These are phyloP conservation scores for Hexactinellida sp. DNA, from an alignment of 37 sponge, comb jelly and placozoan species.

Conservation along the genomic window DNA sequence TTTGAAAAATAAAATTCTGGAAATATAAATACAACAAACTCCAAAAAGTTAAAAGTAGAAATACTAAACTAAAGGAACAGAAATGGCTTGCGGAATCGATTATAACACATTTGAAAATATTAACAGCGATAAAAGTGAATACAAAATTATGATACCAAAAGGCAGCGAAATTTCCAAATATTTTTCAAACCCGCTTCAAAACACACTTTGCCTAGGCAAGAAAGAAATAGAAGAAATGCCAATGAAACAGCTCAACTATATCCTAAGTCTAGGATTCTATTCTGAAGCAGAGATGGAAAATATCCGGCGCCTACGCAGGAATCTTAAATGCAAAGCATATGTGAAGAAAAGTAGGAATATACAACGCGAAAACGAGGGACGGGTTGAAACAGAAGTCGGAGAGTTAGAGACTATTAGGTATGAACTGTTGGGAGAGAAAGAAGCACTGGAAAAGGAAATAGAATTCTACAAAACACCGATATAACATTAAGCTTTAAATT, in stretches of 20 bases:
- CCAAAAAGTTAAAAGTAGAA: not conserved
- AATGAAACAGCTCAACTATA: slow-evolving; percentile 3
- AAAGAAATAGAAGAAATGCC: slow-evolving; percentile 7
- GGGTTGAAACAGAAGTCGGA: not conserved
- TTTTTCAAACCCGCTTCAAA: not conserved
- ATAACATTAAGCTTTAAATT: not conserved
- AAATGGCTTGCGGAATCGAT: not conserved
- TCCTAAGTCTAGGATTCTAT: slow-evolving; percentile 1
- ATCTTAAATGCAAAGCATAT: slow-evolving; percentile 6
- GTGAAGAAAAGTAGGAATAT: slow-evolving; percentile 2
- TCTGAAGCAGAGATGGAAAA: not conserved
- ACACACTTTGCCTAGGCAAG: not conserved
- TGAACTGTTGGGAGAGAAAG: not conserved
- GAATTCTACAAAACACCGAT: not conserved
- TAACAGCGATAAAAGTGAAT: too few relatives aligned
- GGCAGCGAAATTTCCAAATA: not conserved
- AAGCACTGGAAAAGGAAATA: not conserved
- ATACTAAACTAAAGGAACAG: not conserved
- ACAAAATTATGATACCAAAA: not conserved
- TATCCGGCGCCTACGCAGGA: not conserved
- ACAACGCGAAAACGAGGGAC: not conserved
- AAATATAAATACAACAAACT: not conserved
- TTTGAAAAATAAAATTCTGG: not conserved
- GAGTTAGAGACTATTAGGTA: not conserved
- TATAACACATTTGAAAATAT: not conserved